phyloP scores from a whole-genome alignment of 37 sponge, comb jelly and placozoan genomes.

The Spongilla lacustris region DNA sequence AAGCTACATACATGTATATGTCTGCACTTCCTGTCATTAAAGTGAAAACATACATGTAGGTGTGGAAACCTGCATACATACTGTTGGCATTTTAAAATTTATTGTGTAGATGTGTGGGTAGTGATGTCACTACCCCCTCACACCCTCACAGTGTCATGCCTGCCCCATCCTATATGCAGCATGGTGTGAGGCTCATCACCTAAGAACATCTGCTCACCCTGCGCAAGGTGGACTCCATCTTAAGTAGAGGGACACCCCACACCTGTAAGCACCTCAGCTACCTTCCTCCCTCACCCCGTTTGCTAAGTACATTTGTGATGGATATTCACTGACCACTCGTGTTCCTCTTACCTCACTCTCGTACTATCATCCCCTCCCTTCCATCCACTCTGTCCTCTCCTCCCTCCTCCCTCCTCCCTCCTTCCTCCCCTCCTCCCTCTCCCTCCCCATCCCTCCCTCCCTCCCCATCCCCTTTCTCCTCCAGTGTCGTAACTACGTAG shows the following conservation, averaged over 20 bases:
- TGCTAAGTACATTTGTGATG: too few species aligned
- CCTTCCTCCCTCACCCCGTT: background rate
- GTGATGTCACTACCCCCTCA: background rate
- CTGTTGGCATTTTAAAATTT: too few species aligned
- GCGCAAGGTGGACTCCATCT: constrained; percentile 83
- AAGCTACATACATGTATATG: background rate
- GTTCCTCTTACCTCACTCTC: too few species aligned
- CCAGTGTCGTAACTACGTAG: constrained; percentile 94
- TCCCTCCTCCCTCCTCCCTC: too few species aligned
- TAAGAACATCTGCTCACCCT: constrained; percentile 86
- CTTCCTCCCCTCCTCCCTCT: too few species aligned
- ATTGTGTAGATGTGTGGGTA: too few species aligned
- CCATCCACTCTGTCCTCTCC: too few species aligned
- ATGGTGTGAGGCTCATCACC: constrained; percentile 84
- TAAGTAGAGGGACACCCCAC: constrained; percentile 95
- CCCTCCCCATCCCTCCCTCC: too few species aligned
- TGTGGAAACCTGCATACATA: too few species aligned
- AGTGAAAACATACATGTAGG: background rate
- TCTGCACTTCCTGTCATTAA: background rate
- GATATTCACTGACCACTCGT: too few species aligned
- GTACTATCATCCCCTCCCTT: too few species aligned
- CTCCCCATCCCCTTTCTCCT: background rate
- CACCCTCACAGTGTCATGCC: constrained; percentile 84
- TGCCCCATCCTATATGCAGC: constrained; percentile 96
- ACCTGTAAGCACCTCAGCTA: constrained; percentile 54